Conservation (phyloP, 2,888 invertebrate species). For the Diachrysia chrysitis region DNA sequence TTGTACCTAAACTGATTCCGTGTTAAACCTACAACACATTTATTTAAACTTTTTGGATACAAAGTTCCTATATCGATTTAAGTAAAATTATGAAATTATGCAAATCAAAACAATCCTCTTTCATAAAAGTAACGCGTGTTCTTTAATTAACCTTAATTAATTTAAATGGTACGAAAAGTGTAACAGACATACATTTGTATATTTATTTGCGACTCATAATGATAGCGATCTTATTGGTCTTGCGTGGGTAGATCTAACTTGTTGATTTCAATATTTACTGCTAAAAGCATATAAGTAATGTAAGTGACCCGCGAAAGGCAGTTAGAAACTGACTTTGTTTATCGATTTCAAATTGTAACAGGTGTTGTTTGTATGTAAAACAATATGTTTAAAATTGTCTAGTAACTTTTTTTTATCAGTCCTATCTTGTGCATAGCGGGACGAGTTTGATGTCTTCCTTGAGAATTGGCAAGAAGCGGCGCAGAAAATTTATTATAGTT, state of each 20-base stretch:
- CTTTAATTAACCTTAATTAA: conserved; percentile 1
- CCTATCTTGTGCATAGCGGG: too few relatives aligned
- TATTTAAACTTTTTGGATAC: neutral
- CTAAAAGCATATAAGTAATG: conserved; percentile 37
- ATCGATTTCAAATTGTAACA: conserved; percentile 32
- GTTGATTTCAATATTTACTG: conserved; percentile 50
- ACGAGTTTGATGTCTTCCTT: too few relatives aligned
- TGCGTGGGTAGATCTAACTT: conserved; percentile 42
- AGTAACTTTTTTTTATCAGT: neutral
- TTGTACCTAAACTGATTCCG: too few relatives aligned
- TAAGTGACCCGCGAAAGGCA: conserved; percentile 44
- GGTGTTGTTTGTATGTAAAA: neutral
- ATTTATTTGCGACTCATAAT: conserved; percentile 22
- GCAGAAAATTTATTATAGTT: too few relatives aligned
- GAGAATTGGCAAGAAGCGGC: too few relatives aligned
- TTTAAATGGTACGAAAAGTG: neutral
- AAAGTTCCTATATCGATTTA: neutral
- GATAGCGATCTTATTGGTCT: conserved; percentile 46
- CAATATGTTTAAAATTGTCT: neutral
- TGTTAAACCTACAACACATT: neutral
- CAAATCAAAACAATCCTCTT: neutral
- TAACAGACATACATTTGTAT: conserved; percentile 19
- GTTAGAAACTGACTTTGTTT: conserved; percentile 21
- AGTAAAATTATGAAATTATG: neutral
- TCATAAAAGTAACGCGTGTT: neutral